Evolutionary conservation across 2,888 invertebrate species (phyloP), one percentile per base, ranked within the genome.

Genomic region (Chesias legatella): DNA sequence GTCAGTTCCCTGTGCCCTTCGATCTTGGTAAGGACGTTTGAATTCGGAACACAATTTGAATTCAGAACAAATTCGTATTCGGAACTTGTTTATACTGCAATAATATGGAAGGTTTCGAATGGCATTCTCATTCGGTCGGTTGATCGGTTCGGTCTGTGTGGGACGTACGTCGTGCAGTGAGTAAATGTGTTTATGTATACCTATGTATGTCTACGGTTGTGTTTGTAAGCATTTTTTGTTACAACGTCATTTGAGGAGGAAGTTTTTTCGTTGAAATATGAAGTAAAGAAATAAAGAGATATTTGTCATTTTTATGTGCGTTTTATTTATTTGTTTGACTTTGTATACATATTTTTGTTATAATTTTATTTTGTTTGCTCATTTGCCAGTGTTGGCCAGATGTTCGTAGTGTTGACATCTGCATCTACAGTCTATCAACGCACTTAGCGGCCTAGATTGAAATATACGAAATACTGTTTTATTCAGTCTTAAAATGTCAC

Each of bases 181-280:
- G 17, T 23, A 40, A 23, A 8, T 40, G 32, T 30, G 33, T 58
- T 48, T 55, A 45, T 57, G 38, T 55, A 53, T 57, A n/a, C n/a
- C n/a, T n/a, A 54, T 58, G 52, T 65, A 58, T 66, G 66, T 70
- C 60, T 64, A 73, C 38, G 80, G 79, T 81, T 81, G 79, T 79
- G 74, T 78, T 73, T 74, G 70, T 73, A 66, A 64, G 69, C 68
- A 67, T 73, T 55, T 17, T 78, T 79, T 79, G 73, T 78, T 79
- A 74, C 67, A 64, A 71, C 63, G 69, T 70, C 65, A 63, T 73
- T 73, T 60, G 73, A 73, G 62, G 60, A 70, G 64, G 61, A 66
- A 56, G 52, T 63, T 76, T 17, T 79, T 79, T 71, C 64, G 77
- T 77, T 78, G 58, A 58, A 56, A 48, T 44, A 57, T 58, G 61